Evolutionary conservation across 2,113 vertebrate species (phyloP), one percentile per base, ranked within the genome.

Genomic region (Catharus minimus): DNA sequence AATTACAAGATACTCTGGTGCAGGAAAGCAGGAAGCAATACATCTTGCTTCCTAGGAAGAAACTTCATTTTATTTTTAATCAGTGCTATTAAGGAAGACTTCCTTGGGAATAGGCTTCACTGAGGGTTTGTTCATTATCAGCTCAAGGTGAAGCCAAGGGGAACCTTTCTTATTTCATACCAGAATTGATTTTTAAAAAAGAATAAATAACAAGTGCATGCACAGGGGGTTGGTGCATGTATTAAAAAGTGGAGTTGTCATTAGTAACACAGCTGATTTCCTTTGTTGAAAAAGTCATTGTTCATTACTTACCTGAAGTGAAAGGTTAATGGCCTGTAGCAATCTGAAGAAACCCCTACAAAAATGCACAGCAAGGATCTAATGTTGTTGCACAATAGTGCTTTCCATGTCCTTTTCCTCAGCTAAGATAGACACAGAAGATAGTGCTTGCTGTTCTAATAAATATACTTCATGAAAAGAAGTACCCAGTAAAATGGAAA

Each of bases 281-380:
- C 62, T 88, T 85, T 71, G 79, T 69, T 58, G 50, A 53, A 67
- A 88, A 89, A 84, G 92, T 75, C n/a, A 4, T 86, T 73, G 47
- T 90, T 93, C 92, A 93, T 96, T 86, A 94, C 72, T 92, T 82
- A 91, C 79, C 88, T 53, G 61, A 94, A 77, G 72, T 38, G 41
- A 94, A 92, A 97, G 91, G 82, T 82, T 95, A 92, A 85, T 95
- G 92, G 60, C 92, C 81, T 94, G 81, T 79, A 82, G 90, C 2
- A 33, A 76, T 73, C 62, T 86, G 77, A 92, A 90, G 88, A 93
- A 90, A 66, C 26, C 41, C 47, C 53, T 72, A 65, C 76, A 61
- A 72, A 93, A 88, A 90, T 50, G 73, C 88, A 27, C 86, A 87
- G 92, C 74, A 32, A 73, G 94, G 43, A 32, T 52, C 71, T 93